Conservation (phyloP, 2,888 invertebrate species). For the Eupithecia insigniata region DNA sequence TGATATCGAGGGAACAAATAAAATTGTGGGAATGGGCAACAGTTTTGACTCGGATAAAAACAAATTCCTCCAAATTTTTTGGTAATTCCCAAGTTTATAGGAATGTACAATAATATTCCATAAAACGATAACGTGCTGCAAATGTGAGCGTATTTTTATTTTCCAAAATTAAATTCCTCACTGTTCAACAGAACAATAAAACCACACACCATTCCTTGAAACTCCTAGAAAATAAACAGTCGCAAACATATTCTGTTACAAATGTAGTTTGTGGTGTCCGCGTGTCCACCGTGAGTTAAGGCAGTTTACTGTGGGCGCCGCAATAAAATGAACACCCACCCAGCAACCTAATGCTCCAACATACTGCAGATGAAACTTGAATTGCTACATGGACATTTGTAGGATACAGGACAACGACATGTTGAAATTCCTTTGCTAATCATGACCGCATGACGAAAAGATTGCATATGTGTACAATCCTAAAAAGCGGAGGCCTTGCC, state of each 20-base stretch:
- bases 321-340: constrained; percentile 63
- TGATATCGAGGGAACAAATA: not conserved
- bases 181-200: constrained; percentile 20
- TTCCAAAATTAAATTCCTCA: constrained; percentile 17
- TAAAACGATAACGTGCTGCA: not conserved
- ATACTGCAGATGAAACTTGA: constrained; percentile 46
- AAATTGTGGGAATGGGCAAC: not conserved
- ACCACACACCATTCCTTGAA: constrained; percentile 31
- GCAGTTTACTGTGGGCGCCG: constrained; percentile 56
- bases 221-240: constrained; percentile 36
- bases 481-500: not conserved
- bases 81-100: not conserved
- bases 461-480: not conserved
- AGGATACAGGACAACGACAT: not conserved
- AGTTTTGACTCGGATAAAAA: not conserved
- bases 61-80: not conserved
- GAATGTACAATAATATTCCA: not conserved
- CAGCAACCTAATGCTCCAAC: constrained; percentile 55
- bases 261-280: constrained; percentile 45
- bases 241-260: constrained; percentile 46
- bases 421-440: not conserved
- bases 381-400: constrained; percentile 37
- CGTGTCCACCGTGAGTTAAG: constrained; percentile 52
- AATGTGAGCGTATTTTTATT: not conserved
- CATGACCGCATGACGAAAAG: not conserved